A percentile compares a stretch with the other conserved stretches of the same genome.
phyloP scores from a whole-genome alignment of 2,113 vertebrate species.

The Potamarius usumacintae region DNA sequence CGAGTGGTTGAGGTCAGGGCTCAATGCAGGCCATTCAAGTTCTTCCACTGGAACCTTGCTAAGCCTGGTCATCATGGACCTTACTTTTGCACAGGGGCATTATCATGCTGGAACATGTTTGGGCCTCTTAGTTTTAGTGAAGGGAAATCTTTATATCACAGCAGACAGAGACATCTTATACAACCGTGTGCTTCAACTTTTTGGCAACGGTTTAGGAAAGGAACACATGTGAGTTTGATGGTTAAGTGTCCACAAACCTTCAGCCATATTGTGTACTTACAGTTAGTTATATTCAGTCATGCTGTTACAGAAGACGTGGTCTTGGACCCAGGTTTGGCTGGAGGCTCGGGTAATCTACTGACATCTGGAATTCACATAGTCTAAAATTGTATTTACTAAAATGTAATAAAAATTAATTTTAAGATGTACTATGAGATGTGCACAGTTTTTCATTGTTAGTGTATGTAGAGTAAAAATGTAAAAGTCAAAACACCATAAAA shows the following conservation, averaged over 20 bases:
- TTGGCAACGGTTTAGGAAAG: not conserved
- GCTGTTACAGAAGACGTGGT: not conserved
- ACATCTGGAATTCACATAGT: not conserved
- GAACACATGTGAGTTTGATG: not conserved
- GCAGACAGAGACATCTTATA: no score
- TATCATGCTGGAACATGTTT: no score
- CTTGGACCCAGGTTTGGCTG: not conserved
- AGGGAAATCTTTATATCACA: no score
- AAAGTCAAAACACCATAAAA: not conserved
- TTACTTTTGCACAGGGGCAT: no score
- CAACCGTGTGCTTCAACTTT: no score
- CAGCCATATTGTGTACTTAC: not conserved
- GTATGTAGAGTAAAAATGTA: not conserved
- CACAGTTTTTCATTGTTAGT: not conserved
- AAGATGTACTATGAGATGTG: no score
- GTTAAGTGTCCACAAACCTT: not conserved
- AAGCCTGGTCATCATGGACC: no score
- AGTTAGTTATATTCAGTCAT: not conserved
- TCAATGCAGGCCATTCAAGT: no score
- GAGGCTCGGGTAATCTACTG: not conserved
- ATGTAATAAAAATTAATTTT: no score
- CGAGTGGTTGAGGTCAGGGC: no score
- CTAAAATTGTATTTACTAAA: not conserved
- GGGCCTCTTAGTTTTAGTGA: no score
- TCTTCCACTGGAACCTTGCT: no score